phyloP scores from a whole-genome alignment of 2,797 vertebrate species.

The Pteropus rufus region DNA sequence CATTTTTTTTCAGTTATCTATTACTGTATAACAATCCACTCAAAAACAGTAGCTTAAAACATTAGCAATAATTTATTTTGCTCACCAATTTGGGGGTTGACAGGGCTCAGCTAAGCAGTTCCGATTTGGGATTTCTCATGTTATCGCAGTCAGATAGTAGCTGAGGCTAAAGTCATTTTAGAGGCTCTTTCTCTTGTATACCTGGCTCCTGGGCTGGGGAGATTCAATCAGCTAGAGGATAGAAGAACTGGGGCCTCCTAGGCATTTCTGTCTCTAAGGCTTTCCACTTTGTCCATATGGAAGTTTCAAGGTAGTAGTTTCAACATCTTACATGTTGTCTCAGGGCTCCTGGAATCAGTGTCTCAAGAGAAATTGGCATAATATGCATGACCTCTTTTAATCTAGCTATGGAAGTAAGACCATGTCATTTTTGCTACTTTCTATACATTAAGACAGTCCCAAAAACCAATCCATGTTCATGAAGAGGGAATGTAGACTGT shows the following conservation, averaged over 20 bases:
- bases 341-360: neutral
- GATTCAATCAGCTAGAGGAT: neutral
- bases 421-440: neutral
- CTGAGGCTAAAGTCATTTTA: neutral
- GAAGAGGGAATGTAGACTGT: neutral
- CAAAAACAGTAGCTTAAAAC: neutral
- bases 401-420: neutral
- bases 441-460: neutral
- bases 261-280: neutral
- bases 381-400: neutral
- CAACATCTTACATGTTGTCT: neutral
- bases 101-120: neutral
- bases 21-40: neutral
- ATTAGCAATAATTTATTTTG: neutral
- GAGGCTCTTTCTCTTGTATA: neutral
- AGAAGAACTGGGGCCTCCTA: neutral
- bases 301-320: neutral
- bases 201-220: neutral
- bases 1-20: neutral
- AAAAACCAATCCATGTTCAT: neutral
- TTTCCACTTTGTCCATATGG: neutral
- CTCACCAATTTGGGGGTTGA: neutral
- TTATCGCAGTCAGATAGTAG: neutral
- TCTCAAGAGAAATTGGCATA: neutral
- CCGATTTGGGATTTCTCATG: neutral